A percentile compares a stretch with the other conserved stretches of the same genome.
Evolutionary conservation across 2,113 vertebrate genomes (phyloP).

Genomic region (Lepus timidus): DNA sequence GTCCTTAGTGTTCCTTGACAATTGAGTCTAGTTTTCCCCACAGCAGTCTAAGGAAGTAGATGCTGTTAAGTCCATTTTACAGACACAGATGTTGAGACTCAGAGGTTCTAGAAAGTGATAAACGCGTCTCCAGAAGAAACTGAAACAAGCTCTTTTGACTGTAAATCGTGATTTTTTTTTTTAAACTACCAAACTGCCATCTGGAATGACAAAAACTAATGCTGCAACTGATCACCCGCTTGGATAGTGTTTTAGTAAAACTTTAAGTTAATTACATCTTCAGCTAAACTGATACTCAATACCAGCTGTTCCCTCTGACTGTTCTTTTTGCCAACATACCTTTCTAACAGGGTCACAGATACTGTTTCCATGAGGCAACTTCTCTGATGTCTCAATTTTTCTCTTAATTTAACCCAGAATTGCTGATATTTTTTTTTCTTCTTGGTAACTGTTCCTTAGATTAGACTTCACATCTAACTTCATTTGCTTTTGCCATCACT

Average conservation of each 20-base stretch:
- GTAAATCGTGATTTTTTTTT: background rate
- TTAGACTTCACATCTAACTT: background rate
- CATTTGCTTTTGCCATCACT: background rate
- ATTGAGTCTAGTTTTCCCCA: background rate
- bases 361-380: background rate
- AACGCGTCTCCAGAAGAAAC: background rate
- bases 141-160: background rate
- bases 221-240: no score
- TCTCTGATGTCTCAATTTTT: background rate
- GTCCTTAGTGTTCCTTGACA: background rate
- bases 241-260: background rate
- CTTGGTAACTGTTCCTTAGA: background rate
- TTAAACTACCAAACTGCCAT: background rate
- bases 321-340: background rate
- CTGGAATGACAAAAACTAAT: background rate
- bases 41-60: background rate
- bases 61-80: background rate
- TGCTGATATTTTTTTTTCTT: background rate
- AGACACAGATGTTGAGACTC: background rate
- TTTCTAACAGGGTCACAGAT: background rate
- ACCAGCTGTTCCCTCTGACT: background rate
- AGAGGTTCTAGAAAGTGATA: background rate
- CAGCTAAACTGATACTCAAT: background rate
- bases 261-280: background rate
- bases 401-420: background rate